A percentile compares a stretch with the other conserved stretches of the same genome.
Conservation (phyloP, 1,140 invertebrate species). For the Nymphalis io region DNA sequence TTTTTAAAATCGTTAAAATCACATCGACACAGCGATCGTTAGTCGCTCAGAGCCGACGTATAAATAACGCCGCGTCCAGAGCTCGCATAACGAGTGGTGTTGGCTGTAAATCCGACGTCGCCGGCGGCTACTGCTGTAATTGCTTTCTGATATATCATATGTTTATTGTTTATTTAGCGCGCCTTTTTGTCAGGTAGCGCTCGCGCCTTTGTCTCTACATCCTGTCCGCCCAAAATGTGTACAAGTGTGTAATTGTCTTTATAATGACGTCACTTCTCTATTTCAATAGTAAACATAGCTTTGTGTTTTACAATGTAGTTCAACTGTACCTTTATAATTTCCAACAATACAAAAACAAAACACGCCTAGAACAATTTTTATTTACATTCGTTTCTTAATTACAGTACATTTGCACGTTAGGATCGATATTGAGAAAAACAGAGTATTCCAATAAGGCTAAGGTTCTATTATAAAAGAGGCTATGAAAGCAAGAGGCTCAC, state of each 20-base stretch:
- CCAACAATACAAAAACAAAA: slow-evolving; percentile 1
- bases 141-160: slow-evolving; percentile 72
- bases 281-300: neutral
- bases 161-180: slow-evolving; percentile 73
- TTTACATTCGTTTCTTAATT: slow-evolving; percentile 18
- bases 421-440: neutral
- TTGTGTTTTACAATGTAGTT: neutral
- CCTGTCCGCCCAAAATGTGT: slow-evolving; percentile 11
- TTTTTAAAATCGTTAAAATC: slow-evolving; percentile 5
- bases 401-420: slow-evolving; percentile 15
- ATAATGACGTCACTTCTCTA: neutral
- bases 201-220: slow-evolving; percentile 13
- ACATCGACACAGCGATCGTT: slow-evolving; percentile 4
- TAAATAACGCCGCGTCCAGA: neutral
- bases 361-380: slow-evolving; percentile 6
- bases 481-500: slow-evolving; percentile 41
- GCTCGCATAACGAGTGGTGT: slow-evolving; percentile 58
- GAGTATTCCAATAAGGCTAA: slow-evolving; percentile 11
- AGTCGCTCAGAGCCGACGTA: neutral
- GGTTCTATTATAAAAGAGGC: slow-evolving; percentile 14
- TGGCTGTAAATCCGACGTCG: slow-evolving; percentile 55
- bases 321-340: neutral
- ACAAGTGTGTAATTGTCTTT: slow-evolving; percentile 12
- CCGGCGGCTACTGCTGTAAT: slow-evolving; percentile 62
- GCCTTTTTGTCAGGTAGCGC: slow-evolving; percentile 69